Evolutionary conservation across 1,140 invertebrate species (phyloP).

Genomic region (Zophobas atratus): DNA sequence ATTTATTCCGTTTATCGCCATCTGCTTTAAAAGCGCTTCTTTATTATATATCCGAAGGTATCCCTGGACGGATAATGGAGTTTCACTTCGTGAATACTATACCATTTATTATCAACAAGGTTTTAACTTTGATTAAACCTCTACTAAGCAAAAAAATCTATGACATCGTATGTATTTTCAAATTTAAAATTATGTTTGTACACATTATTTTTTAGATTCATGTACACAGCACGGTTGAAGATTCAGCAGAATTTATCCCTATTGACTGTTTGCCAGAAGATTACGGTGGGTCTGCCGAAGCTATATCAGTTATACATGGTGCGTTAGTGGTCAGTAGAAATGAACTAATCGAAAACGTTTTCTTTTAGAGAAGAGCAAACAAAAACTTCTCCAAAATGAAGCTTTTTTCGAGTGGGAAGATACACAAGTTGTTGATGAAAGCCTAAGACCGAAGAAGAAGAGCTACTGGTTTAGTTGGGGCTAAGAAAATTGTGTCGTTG

Average conservation of each 20-base stretch:
- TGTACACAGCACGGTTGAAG: slow-evolving; percentile 64
- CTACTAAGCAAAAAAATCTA: slow-evolving; percentile 80
- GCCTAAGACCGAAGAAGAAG: slow-evolving; percentile 77
- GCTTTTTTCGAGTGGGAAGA: slow-evolving; percentile 73
- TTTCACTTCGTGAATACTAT: slow-evolving; percentile 80
- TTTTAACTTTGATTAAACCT: slow-evolving; percentile 77
- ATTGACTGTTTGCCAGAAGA: slow-evolving; percentile 70
- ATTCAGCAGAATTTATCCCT: slow-evolving; percentile 59
- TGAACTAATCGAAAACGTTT: background rate
- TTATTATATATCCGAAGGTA: too few relatives aligned
- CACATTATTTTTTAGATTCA: background rate
- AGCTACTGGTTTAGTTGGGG: slow-evolving; percentile 56
- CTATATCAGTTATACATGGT: slow-evolving; percentile 58
- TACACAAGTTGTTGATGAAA: slow-evolving; percentile 73
- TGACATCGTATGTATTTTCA: too few relatives aligned
- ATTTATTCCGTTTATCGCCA: too few relatives aligned
- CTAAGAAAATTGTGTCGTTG: too few relatives aligned
- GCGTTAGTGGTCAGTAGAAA: background rate
- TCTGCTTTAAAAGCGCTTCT: too few relatives aligned
- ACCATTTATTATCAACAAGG: slow-evolving; percentile 78
- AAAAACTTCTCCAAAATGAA: slow-evolving; percentile 67
- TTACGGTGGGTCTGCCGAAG: slow-evolving; percentile 69
- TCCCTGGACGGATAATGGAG: slow-evolving; percentile 55
- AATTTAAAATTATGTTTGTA: background rate
- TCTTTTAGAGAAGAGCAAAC: slow-evolving; percentile 58